phyloP scores from a whole-genome alignment of 2,113 vertebrate species.

The Microtus richardsoni region DNA sequence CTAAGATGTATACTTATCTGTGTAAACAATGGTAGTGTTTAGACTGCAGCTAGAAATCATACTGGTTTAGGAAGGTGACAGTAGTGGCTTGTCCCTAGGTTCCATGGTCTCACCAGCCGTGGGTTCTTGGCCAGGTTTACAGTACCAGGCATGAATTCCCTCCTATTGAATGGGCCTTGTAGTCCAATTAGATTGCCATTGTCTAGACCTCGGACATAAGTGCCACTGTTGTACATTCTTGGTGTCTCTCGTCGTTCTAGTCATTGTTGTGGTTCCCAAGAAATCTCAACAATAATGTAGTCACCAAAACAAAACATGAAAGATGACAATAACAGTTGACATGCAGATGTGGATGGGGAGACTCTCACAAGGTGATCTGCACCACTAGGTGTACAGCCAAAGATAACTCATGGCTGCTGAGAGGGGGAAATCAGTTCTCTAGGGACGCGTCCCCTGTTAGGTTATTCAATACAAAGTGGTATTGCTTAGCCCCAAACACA shows the following conservation, averaged over 20 bases:
- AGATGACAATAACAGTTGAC: not conserved
- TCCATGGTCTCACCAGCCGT: not conserved
- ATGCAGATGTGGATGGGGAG: not conserved
- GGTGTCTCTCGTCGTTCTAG: not conserved
- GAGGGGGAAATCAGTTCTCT: not conserved
- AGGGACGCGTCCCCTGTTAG: not conserved
- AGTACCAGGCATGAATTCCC: not conserved
- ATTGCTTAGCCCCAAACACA: not conserved
- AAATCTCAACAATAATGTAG: not conserved
- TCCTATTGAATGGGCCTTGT: not conserved
- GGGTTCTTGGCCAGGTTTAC: not conserved
- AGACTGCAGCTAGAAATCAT: not conserved
- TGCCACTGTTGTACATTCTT: not conserved
- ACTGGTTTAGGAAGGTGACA: too few relatives aligned
- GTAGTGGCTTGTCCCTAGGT: not conserved
- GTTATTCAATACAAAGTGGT: not conserved
- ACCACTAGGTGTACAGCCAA: not conserved
- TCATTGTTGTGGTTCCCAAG: not conserved
- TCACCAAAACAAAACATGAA: not conserved
- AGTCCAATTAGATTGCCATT: not conserved
- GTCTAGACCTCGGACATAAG: not conserved
- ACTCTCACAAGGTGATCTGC: not conserved
- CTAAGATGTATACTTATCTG: not conserved
- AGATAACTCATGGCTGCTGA: not conserved
- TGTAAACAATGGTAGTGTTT: not conserved